Evolutionary conservation across 2,888 invertebrate genomes (phyloP).

Genomic region (Phaonia tiefii): DNA sequence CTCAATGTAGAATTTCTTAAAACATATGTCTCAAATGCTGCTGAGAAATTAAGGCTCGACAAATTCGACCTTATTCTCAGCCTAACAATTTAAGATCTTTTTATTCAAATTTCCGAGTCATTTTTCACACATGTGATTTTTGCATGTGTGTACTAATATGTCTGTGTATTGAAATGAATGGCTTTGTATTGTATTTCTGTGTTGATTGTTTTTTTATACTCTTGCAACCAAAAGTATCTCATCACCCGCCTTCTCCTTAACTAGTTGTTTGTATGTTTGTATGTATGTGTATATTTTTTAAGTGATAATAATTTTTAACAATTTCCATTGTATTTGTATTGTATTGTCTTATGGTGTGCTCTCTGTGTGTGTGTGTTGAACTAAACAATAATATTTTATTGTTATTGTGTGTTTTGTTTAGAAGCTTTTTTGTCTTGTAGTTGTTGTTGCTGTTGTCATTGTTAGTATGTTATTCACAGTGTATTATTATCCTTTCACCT

Average conservation of each 20-base stretch:
- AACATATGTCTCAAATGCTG: too few species aligned
- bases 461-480: conserved; percentile 43
- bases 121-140: too few species aligned
- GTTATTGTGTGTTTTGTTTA: conserved; percentile 45
- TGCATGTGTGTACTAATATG: too few species aligned
- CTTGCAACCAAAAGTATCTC: too few species aligned
- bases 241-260: too few species aligned
- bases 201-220: not conserved
- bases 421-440: conserved; percentile 39
- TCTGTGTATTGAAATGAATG: too few species aligned
- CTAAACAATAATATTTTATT: conserved; percentile 68
- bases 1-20: too few species aligned
- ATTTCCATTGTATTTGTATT: conserved; percentile 60
- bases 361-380: conserved; percentile 50
- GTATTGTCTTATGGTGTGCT: not conserved
- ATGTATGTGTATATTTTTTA: conserved; percentile 24
- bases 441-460: conserved; percentile 41
- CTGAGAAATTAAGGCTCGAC: too few species aligned
- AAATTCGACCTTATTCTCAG: too few species aligned
- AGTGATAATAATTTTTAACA: conserved; percentile 63
- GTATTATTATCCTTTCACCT: conserved; percentile 65
- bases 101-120: too few species aligned
- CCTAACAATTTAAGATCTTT: too few species aligned
- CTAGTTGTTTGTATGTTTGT: not conserved
- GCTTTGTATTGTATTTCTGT: too few species aligned